These are phyloP conservation scores for Dicyrtoma fusca DNA, from an alignment of 2,888 invertebrate species.

Conservation along the genomic window DNA sequence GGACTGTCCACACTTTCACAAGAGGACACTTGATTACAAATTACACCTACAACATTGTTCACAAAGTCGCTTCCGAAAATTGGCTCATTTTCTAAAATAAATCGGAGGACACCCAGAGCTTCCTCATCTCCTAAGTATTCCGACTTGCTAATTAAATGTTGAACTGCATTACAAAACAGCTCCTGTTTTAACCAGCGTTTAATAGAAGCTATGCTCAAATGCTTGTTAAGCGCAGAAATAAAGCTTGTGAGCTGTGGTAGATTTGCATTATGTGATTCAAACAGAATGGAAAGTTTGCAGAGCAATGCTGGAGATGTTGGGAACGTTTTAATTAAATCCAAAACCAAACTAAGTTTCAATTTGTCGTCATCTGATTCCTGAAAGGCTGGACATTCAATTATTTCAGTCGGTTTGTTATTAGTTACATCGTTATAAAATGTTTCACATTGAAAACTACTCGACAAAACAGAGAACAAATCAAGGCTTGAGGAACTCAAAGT, in stretches of 20 bases:
- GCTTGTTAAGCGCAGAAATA: slow-evolving; percentile 37
- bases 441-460: slow-evolving; percentile 16
- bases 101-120: slow-evolving; percentile 26
- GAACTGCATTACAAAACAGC: slow-evolving; percentile 35
- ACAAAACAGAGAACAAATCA: slow-evolving; percentile 7
- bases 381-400: slow-evolving; percentile 23
- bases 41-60: not conserved
- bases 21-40: slow-evolving; percentile 4
- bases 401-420: not conserved
- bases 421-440: slow-evolving; percentile 26
- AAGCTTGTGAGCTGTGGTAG: slow-evolving; percentile 37
- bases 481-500: slow-evolving; percentile 1
- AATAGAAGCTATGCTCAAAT: slow-evolving; percentile 33
- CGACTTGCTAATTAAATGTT: not conserved
- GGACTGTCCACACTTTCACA: slow-evolving; percentile 15
- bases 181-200: slow-evolving; percentile 44
- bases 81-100: slow-evolving; percentile 19
- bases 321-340: slow-evolving; percentile 43
- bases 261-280: slow-evolving; percentile 35
- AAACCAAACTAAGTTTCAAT: slow-evolving; percentile 32
- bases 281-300: slow-evolving; percentile 40
- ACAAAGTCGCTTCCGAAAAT: slow-evolving; percentile 25
- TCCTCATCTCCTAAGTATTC: slow-evolving; percentile 24
- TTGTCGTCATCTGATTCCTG: not conserved
- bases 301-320: slow-evolving; percentile 41